Conservation (phyloP, 2,888 invertebrate species). For the Oeneis ivallda region DNA sequence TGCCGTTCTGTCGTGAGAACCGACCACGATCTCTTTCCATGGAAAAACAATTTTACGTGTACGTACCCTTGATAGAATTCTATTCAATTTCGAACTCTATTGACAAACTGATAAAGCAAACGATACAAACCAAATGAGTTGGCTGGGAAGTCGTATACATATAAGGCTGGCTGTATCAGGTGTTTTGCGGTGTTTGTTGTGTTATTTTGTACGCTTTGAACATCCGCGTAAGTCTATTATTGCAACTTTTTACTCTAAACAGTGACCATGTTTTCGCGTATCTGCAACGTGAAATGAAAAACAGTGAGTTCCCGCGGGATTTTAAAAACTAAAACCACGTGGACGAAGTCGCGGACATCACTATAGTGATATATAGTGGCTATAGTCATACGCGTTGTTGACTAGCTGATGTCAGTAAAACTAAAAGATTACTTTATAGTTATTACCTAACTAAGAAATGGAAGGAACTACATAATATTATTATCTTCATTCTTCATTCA, state of each 20-base stretch:
- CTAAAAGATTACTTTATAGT: no score
- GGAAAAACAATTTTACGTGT: constrained; percentile 29
- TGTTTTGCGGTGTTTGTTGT: constrained; percentile 67
- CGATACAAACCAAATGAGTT: neutral
- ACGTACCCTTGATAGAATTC: constrained; percentile 8
- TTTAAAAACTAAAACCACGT: no score
- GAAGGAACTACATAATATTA: no score
- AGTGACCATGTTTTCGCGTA: constrained; percentile 49
- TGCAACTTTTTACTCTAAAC: constrained; percentile 64
- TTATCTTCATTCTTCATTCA: no score
- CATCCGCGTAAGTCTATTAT: constrained; percentile 72
- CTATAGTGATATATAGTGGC: no score
- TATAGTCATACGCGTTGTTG: no score
- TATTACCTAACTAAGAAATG: no score
- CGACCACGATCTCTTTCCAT: constrained; percentile 61
- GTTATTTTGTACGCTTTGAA: constrained; percentile 77
- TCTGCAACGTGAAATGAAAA: neutral
- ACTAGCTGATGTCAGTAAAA: no score
- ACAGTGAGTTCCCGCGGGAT: no score
- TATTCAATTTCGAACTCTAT: constrained; percentile 40
- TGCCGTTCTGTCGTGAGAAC: constrained; percentile 65
- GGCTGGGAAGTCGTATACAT: constrained; percentile 32
- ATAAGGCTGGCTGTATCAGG: constrained; percentile 53
- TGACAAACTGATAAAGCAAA: neutral
- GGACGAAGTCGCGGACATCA: no score